Evolutionary conservation across 2,113 vertebrate species (phyloP).

Genomic region (Pseudopodoces humilis): DNA sequence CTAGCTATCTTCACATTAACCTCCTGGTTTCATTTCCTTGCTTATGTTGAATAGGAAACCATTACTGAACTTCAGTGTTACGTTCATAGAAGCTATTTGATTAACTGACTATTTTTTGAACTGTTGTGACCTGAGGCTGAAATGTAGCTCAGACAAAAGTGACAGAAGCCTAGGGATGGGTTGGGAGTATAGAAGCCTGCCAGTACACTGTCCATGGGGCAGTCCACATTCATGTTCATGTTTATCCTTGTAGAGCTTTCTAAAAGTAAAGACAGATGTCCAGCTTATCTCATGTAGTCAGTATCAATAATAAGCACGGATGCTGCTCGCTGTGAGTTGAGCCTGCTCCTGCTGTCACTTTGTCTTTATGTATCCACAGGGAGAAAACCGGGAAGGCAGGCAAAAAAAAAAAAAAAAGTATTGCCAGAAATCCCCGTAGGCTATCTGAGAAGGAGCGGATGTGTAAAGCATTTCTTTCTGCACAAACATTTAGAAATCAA

Average conservation of each 20-base stretch:
- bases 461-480: slow-evolving; percentile 63
- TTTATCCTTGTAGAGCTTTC: slow-evolving; percentile 37
- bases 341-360: slow-evolving; percentile 39
- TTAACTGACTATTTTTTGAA: slow-evolving; percentile 47
- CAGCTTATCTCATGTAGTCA: slow-evolving; percentile 37
- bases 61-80: neutral
- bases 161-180: neutral
- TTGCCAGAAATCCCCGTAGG: slow-evolving; percentile 38
- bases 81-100: slow-evolving; percentile 36
- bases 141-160: slow-evolving; percentile 28
- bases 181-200: neutral
- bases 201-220: neutral
- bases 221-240: neutral
- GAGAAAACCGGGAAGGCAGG: slow-evolving; percentile 41
- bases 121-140: slow-evolving; percentile 10
- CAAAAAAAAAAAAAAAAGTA: neutral
- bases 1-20: neutral
- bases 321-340: neutral
- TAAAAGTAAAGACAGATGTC: slow-evolving; percentile 49
- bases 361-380: slow-evolving; percentile 35
- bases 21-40: slow-evolving; percentile 28
- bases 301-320: slow-evolving; percentile 17
- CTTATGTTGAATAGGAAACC: slow-evolving; percentile 6
- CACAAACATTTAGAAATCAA: slow-evolving; percentile 62
- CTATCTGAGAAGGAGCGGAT: slow-evolving; percentile 45